Evolutionary conservation across 2,888 invertebrate species (phyloP).

Genomic region (Serripes groenlandicus): DNA sequence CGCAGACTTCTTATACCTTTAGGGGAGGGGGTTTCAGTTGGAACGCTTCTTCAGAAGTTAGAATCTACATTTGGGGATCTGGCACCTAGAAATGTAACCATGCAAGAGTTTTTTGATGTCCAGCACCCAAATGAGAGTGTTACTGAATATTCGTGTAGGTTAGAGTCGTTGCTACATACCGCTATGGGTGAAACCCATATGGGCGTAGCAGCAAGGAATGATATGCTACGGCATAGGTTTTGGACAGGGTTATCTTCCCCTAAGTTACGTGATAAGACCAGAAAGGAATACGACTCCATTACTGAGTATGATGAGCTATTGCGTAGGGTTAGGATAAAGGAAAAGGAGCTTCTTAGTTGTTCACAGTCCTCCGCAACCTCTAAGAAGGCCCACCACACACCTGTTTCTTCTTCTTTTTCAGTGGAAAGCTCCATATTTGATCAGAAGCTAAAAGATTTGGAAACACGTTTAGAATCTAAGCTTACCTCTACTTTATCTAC

Average conservation of each 20-base stretch:
- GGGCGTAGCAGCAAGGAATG: constrained; percentile 34
- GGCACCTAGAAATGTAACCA: constrained; percentile 38
- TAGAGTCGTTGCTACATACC: constrained; percentile 35
- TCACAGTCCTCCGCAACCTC: not conserved
- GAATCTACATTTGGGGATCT: constrained; percentile 39
- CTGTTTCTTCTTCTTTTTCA: not conserved
- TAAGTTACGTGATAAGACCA: constrained; percentile 33
- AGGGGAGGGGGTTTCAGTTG: constrained; percentile 30
- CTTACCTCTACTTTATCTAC: not conserved
- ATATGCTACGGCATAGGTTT: constrained; percentile 44
- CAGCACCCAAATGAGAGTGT: constrained; percentile 38
- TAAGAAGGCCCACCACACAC: not conserved
- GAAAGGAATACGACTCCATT: constrained; percentile 49
- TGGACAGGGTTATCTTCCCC: constrained; percentile 40
- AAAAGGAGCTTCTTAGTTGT: not conserved
- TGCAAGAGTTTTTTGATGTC: constrained; percentile 46
- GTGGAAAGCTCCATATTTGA: not conserved
- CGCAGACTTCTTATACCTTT: constrained; percentile 39
- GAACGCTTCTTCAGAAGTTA: constrained; percentile 29
- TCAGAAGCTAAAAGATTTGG: constrained; percentile 12
- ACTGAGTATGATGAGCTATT: constrained; percentile 31
- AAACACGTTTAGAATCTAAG: constrained; percentile 11
- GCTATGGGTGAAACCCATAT: constrained; percentile 40
- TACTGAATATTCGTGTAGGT: constrained; percentile 48
- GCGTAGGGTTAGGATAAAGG: constrained; percentile 8